Evolutionary conservation across 1,140 invertebrate species (phyloP), one percentile per base, ranked within the genome.

Genomic region (Phymastichus coffea): DNA sequence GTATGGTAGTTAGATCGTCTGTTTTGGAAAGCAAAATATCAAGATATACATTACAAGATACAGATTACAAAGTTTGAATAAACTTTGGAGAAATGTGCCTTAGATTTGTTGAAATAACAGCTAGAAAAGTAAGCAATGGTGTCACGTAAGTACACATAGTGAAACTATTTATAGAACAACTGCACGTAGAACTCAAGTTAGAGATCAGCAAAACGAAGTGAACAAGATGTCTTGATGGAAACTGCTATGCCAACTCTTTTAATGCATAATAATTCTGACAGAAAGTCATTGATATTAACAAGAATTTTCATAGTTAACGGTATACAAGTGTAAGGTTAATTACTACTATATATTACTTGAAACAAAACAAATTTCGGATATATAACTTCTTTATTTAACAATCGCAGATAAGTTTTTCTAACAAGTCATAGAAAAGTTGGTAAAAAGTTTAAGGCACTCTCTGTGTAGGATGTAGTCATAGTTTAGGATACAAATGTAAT

Each of bases 331-430:
- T n/a, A n/a, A n/a, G n/a, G n/a, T n/a, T n/a, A n/a, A n/a, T n/a
- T n/a, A n/a, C n/a, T n/a, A n/a, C n/a, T n/a, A n/a, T n/a, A n/a
- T n/a, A n/a, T n/a, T n/a, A n/a, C n/a, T n/a, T n/a, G n/a, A 26
- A 10, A 46, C 43, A 26, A 4, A 3, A 46, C 26, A 10, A 28
- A n/a, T 17, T 33, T 48, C 14, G 26, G 30, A 22, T 46, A 46
- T 46, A 25, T 46, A 48, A 30, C 26, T 19, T 48, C 17, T 48
- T 48, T 48, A 33, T 48, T 20, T 20, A 30, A 48, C 26, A 33
- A 48, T 33, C 9, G 17, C 20, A 9, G 9, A 2, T 10, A 48
- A 1, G 33, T 33, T 30, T n/a, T n/a, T 48, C 8, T 48, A 14
- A 20, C 46, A 33, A 48, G 19, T 43, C n/a, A 6, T 4, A 14